Percentiles rank a stretch among this genome's conserved stretches.
These are phyloP conservation scores for Mastomys coucha DNA, from an alignment of 2,113 vertebrate genomes.

Conservation along the genomic window DNA sequence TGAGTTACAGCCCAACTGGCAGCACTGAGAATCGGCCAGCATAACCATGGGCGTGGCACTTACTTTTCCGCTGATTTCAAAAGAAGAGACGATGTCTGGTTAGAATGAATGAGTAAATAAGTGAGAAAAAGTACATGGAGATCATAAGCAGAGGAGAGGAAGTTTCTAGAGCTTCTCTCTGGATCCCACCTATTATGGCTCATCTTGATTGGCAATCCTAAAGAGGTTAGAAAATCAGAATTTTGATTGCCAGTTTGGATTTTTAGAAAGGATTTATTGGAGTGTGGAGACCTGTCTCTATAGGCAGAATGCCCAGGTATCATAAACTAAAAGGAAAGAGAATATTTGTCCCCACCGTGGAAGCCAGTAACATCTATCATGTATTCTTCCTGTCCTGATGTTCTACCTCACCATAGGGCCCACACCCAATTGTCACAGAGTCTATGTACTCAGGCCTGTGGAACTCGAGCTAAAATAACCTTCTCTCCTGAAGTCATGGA, in stretches of 20 bases:
- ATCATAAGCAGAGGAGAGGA: background rate
- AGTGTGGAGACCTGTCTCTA: background rate
- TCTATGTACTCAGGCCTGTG: background rate
- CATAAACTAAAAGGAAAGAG: background rate
- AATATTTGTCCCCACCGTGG: background rate
- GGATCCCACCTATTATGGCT: rapidly evolving
- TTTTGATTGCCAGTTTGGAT: background rate
- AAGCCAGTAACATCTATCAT: background rate
- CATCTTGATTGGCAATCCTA: background rate
- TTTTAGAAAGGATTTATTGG: background rate
- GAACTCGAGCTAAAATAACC: background rate
- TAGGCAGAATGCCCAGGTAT: background rate
- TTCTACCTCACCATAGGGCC: background rate
- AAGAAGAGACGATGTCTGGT: background rate
- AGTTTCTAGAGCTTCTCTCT: background rate
- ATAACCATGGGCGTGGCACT: background rate
- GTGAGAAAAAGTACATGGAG: background rate
- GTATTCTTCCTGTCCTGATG: background rate
- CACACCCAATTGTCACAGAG: background rate
- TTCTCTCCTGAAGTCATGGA: background rate
- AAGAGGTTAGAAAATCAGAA: background rate
- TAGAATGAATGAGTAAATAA: background rate
- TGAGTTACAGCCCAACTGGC: background rate
- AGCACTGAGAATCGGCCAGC: rapidly evolving
- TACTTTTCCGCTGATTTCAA: background rate